These are phyloP conservation scores for Pangasius macronema DNA, from an alignment of 2,797 vertebrate genomes.

Conservation along the genomic window DNA sequence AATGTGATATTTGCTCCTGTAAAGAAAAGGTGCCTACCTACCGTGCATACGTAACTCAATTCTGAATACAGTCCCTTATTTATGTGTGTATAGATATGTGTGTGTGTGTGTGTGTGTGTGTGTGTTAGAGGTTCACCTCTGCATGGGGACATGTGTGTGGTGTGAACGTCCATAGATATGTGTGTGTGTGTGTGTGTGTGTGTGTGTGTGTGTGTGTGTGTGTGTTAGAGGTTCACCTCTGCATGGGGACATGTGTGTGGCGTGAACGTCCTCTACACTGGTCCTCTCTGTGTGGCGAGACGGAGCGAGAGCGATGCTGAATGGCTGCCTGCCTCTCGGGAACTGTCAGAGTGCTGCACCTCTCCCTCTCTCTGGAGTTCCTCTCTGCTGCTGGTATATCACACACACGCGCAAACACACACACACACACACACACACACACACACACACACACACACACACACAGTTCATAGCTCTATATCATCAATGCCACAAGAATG, in stretches of 20 bases:
- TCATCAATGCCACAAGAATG: not conserved
- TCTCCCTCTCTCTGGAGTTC: slow-evolving; percentile 87
- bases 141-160: slow-evolving; percentile 94
- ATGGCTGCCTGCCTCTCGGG: slow-evolving; percentile 89
- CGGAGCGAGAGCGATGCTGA: slow-evolving; percentile 94
- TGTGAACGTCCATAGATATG: slow-evolving; percentile 92
- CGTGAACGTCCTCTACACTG: slow-evolving; percentile 91
- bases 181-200: slow-evolving; percentile 47
- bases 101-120: not conserved
- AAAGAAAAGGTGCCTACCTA: too few relatives aligned
- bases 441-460: slow-evolving; percentile 15
- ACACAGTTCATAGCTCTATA: slow-evolving; percentile 11
- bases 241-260: slow-evolving; percentile 94
- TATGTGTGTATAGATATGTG: slow-evolving; percentile 36
- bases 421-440: slow-evolving; percentile 30
- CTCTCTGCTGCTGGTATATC: slow-evolving; percentile 80
- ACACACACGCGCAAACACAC: slow-evolving; percentile 21
- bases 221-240: slow-evolving; percentile 77
- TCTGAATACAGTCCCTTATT: not conserved
- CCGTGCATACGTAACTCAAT: not conserved
- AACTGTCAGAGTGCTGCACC: slow-evolving; percentile 87
- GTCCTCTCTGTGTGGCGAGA: slow-evolving; percentile 95
- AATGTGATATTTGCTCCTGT: not conserved
- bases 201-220: not conserved
- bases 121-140: slow-evolving; percentile 77